Base-by-base conservation (phyloP, 35 echinoderm and acorn worm species). In the Lytechinus pictus region DNA sequence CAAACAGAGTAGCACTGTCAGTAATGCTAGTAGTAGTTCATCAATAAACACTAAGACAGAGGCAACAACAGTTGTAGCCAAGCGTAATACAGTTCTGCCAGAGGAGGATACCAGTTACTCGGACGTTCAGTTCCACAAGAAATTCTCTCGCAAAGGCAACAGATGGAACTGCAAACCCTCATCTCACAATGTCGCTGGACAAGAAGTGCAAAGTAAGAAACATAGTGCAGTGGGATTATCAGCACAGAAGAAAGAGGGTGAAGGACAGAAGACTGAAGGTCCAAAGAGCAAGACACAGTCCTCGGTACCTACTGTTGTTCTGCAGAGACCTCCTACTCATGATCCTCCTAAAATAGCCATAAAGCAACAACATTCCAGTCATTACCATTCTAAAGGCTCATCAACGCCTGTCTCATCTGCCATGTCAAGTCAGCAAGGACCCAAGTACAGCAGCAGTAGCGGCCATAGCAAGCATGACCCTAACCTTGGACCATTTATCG, bases 91-190 rank as follows among this genome's bases (percentile, higher is more conserved):
- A 93, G 92, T 93, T 10, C 88, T 27, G 52, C 10, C 88, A 10
- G 10, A 33, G 10, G 29, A 93, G 55, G 92, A 93, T 27, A 93
- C 92, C 4, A 57, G 55, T 13, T 93, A 93, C 28, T 24, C 54
- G 3, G 95, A 89, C 10, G 95, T 95, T 16, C 96, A 96, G 94
- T 96, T 96, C 61, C 96, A 96, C 55, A 96, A 96, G 96, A 96
- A 96, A 54, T 96, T 96, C 89, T 96, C 96, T 87, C 94, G 96
- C 12, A 96, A 96, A 57, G 96, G 95, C 53, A 94, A 94, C 10
- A 54, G 96, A 2, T 95, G 95, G 61, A 95, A 95, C 52, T 94
- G 94, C 54, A 96, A 96, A 55, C 96, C 92, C 9, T 53, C 92
- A 9, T 90, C 52, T 12, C 92, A 56, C 4, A 24, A 54, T 54